Base-by-base conservation (phyloP, 1,140 invertebrate genomes). In the Drosophila santomea region DNA sequence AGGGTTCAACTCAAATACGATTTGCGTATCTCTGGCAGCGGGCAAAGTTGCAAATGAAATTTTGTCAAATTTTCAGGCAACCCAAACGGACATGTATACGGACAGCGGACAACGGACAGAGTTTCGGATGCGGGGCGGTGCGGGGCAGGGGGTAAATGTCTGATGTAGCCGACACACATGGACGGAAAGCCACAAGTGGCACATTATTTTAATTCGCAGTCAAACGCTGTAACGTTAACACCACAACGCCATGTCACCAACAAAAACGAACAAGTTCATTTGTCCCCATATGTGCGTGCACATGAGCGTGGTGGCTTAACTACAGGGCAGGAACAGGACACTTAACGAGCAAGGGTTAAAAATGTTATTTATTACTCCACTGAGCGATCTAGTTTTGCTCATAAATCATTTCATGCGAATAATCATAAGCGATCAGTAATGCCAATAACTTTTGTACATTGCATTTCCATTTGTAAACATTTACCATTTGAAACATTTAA, bases 201-300 rank as follows among this genome's bases (percentile, higher is more conserved):
- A 88, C 85, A 91, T 91, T 91, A 91, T 85, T 91, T 88, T 90
- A 81, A 91, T 91, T 88, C 68, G 68, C 88, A 91, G 88, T 91
- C 83, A 91, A 91, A 91, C 80, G 82, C 36, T 80, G 77, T 78
- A 83, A 69, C 88, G 74, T 89, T 84, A 78, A 89, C 84, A 89
- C 77, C 80, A 60, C 75, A 58, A 55, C 75, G 68, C 78, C 74
- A 78, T 78, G 76, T 78, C 76, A 78, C 41, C 67, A 85, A 57
- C 50, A 60, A 57, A 60, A 57, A 32, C 52, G 66, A 54, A 80
- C 63, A 71, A 60, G 48, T 72, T 58, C 68, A 71, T 69, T 15
- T 39, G 32, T 69, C 25, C 55, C 48, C 48, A 48, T 68, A 64
- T 47, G 62, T 55, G 50, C 10, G 43, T 20, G 15, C 32, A 7